Evolutionary conservation across 1,140 invertebrate species (phyloP), one percentile per base, ranked within the genome.

Genomic region (Microplitis demolitor): DNA sequence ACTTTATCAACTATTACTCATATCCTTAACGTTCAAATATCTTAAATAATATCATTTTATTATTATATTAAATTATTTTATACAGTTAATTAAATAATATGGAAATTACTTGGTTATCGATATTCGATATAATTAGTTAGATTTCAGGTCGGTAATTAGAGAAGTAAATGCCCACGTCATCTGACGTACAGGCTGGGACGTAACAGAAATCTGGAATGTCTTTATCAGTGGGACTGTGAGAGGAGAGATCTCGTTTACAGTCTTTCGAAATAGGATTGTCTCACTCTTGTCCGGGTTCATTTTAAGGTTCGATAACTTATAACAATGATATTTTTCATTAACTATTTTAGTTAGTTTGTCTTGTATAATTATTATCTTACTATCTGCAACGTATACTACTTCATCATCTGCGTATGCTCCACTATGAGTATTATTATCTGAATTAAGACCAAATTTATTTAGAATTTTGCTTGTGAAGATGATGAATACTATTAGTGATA

Each of bases 401-500:
- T 34, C 4, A 35, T 71, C 72, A 24, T 74, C 72, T 2, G 24
- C 24, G 2, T 24, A 24, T 24, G 24, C 24, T 24, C 24, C 24
- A 2, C 24, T 24, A 24, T 34, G 72, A 53, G 35, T 39, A 3
- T 51, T 53, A 3, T 50, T 16, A 3, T 3, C n/a, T 3, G 6
- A 66, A 14, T 69, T 69, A 0, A 61, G 50, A 3, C 24, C 51
- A 24, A 69, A 74, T 24, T 62, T 14, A 8, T 37, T 60, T 0
- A 74, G 13, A 0, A 74, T 11, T 2, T 70, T 68, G n/a, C 68
- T 53, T 1, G 31, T 74, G 33, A 58, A 74, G 4, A 74, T 74
- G 54, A 70, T 74, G 37, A 74, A 74, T 11, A 70, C 24, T 13
- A 69, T 50, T 4, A 67, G 73, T 3, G 68, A 74, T 16, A 34